Base-by-base conservation (phyloP, 2,797 vertebrate genomes). In the Alauda arvensis region DNA sequence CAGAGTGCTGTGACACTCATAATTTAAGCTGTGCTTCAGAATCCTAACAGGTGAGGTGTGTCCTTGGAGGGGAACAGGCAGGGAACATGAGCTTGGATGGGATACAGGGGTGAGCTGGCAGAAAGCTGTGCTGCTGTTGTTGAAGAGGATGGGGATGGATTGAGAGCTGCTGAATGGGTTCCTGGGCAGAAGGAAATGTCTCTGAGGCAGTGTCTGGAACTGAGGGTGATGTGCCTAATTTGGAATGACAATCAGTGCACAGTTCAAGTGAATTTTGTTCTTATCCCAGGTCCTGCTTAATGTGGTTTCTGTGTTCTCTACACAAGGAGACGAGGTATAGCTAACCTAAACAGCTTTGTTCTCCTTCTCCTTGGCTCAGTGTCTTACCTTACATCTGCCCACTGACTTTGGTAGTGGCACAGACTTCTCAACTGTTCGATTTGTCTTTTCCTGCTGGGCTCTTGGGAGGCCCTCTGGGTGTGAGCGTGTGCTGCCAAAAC, bases 291-390 rank as follows among this genome's bases (percentile, higher is more conserved):
- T n/a, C 48, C 56, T 33, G 5, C 43, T 83, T 19, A 14, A 18
- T 55, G 28, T 13, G 0, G 0, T 51, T n/a, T 40, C n/a, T 63
- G 6, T 66, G 75, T 34, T 37, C 16, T 42, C 18, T 33, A 7
- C 23, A 23, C 5, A 40, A 52, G 48, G 19, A 31, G 34, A 12
- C 0, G 20, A 60, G 26, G 3, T 63, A 12, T 10, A 67, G 53
- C 29, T 57, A 61, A n/a, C 52, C 12, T 66, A n/a, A 60, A 42
- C 4, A 34, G 8, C 42, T 93, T 85, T 87, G 28, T 33, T 63
- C 21, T 89, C 24, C 29, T 77, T 18, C 28, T 56, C 24, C 18
- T 51, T 61, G n/a, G 52, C 43, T 55, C 42, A 48, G 9, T 31
- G 8, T 3, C 1, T 40, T 62, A 18, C 24, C 26, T 83, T 53